Percentiles rank a stretch among this genome's conserved stretches.
These are phyloP conservation scores for Panthera uncia DNA, from an alignment of 2,113 vertebrate species.

Conservation along the genomic window DNA sequence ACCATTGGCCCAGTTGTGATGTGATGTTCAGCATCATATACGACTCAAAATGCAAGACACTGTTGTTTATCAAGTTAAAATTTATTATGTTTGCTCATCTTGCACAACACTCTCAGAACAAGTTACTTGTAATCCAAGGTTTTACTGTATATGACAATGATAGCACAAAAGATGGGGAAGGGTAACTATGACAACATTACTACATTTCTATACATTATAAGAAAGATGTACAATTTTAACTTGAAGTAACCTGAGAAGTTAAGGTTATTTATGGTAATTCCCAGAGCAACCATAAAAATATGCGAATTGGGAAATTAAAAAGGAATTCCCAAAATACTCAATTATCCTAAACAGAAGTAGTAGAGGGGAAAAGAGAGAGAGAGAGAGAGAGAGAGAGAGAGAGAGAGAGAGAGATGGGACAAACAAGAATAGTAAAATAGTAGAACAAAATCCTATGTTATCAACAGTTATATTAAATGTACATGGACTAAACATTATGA, in stretches of 20 bases:
- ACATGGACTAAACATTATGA: background rate
- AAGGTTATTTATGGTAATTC: background rate
- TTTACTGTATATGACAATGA: background rate
- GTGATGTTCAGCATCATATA: too few relatives aligned
- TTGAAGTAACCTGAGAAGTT: background rate
- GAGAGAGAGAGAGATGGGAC: background rate
- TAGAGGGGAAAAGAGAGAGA: background rate
- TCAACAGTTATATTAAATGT: constrained; percentile 1
- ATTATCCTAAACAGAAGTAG: background rate
- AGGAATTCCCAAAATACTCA: background rate
- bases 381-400: too few relatives aligned
- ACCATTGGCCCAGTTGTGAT: too few relatives aligned
- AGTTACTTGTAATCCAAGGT: too few relatives aligned
- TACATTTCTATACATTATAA: background rate
- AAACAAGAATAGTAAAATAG: background rate
- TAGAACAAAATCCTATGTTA: background rate
- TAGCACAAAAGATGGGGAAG: background rate
- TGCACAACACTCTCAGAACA: too few relatives aligned
- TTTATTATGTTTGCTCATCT: too few relatives aligned
- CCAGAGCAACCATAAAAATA: constrained; percentile 26
- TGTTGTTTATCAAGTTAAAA: too few relatives aligned
- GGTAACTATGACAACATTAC: background rate
- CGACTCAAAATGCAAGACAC: too few relatives aligned
- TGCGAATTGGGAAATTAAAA: background rate
- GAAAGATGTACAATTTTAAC: background rate